phyloP scores from a whole-genome alignment of 2,888 invertebrate species.

The Calameuta pallipes region DNA sequence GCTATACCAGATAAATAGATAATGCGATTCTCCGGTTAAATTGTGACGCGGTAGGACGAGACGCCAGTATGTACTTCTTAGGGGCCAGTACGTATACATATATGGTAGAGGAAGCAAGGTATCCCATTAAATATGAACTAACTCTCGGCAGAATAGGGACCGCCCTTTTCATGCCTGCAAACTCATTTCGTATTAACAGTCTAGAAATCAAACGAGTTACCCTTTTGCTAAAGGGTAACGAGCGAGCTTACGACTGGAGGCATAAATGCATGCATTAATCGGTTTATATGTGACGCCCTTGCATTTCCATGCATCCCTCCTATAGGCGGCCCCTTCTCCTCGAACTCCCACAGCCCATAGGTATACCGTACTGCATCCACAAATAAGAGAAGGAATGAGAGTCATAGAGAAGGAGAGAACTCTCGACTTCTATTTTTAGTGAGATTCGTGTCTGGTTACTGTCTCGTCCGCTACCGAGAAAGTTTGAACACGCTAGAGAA shows the following conservation, averaged over 20 bases:
- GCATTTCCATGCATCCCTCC: neutral
- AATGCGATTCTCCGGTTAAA: neutral
- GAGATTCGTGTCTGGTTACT: slow-evolving; percentile 21
- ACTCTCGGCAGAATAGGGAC: neutral
- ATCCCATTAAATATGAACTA: neutral
- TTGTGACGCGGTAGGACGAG: neutral
- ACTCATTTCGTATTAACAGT: neutral
- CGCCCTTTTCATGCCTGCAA: neutral
- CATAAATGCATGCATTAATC: neutral
- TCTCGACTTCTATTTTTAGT: slow-evolving; percentile 18
- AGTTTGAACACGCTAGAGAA: neutral
- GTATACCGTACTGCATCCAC: neutral
- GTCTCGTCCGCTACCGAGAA: slow-evolving; percentile 5
- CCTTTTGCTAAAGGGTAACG: neutral
- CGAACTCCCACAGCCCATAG: neutral
- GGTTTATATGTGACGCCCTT: neutral
- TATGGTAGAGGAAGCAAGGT: neutral
- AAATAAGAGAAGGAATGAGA: neutral
- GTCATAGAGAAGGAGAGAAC: neutral
- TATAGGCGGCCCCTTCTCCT: neutral
- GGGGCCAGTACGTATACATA: neutral
- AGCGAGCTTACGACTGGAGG: neutral
- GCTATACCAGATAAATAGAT: neutral
- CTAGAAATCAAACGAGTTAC: neutral
- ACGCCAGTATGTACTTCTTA: neutral